phyloP scores from a whole-genome alignment of 2,797 vertebrate genomes.

The Characodon lateralis region DNA sequence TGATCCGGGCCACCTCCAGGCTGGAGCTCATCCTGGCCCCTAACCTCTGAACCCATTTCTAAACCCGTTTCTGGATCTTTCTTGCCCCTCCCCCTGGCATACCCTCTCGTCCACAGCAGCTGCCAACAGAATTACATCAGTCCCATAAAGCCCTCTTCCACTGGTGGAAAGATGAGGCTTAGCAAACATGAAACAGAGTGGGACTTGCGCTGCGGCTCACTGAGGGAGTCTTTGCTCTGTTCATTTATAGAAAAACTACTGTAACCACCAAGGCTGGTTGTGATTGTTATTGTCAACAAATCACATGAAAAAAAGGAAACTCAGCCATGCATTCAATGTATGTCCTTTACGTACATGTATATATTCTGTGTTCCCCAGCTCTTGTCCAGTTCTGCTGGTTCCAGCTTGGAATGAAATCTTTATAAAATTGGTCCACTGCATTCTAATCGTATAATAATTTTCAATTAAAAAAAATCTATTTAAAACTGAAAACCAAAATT shows the following conservation, averaged over 20 bases:
- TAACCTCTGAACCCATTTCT: conserved; percentile 55
- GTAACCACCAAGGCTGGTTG: background rate
- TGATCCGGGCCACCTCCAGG: conserved; percentile 63
- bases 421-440: background rate
- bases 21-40: conserved; percentile 69
- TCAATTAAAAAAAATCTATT: too few species aligned
- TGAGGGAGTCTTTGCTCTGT: conserved; percentile 12
- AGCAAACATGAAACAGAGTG: conserved; percentile 46
- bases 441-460: background rate
- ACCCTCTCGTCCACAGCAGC: conserved; percentile 51
- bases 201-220: conserved; percentile 21
- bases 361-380: background rate
- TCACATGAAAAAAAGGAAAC: background rate
- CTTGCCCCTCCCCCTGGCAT: conserved; percentile 32
- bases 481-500: background rate
- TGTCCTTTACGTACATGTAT: background rate
- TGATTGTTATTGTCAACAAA: conserved; percentile 9
- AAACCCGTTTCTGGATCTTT: conserved; percentile 18
- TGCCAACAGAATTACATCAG: conserved; percentile 78
- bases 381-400: background rate
- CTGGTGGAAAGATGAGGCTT: conserved; percentile 33
- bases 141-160: conserved; percentile 52
- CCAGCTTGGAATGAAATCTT: background rate
- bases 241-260: background rate
- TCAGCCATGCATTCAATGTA: background rate